These are phyloP conservation scores for Polia nebulosa DNA, from an alignment of 2,888 invertebrate species.

Conservation along the genomic window DNA sequence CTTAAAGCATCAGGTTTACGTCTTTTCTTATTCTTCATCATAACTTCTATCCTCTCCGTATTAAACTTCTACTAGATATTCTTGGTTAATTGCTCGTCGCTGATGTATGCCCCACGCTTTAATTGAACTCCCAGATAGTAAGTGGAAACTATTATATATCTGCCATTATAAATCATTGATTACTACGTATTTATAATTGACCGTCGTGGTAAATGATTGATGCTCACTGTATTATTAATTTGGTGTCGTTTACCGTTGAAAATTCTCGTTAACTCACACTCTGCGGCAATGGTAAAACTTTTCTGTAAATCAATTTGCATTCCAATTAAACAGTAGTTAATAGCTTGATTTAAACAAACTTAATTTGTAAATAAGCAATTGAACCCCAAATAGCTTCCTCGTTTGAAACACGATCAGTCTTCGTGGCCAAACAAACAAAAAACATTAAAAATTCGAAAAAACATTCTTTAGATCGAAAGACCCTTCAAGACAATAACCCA, in stretches of 20 bases:
- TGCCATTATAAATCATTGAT: constrained; percentile 42
- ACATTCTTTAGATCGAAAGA: constrained; percentile 41
- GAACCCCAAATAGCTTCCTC: constrained; percentile 23
- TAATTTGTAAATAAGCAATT: constrained; percentile 27
- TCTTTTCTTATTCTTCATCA: not conserved
- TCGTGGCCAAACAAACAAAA: constrained; percentile 36
- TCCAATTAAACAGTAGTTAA: constrained; percentile 40
- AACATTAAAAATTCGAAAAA: constrained; percentile 35
- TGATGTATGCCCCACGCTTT: not conserved
- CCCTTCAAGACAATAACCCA: constrained; percentile 59
- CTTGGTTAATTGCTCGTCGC: not conserved
- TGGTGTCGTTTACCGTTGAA: constrained; percentile 24
- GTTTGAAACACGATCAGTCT: constrained; percentile 38
- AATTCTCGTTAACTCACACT: constrained; percentile 33
- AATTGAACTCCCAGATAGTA: constrained; percentile 8
- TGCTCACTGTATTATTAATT: constrained; percentile 25
- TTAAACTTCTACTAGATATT: not conserved
- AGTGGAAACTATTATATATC: constrained; percentile 7
- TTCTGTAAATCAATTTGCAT: constrained; percentile 43
- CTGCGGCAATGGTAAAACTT: constrained; percentile 7
- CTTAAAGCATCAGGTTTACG: not conserved
- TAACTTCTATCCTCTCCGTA: not conserved
- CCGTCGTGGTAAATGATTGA: constrained; percentile 24
- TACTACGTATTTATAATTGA: constrained; percentile 43
- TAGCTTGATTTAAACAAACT: constrained; percentile 30